These are phyloP conservation scores for Dendronephthya gigantea DNA, from an alignment of 64 coral and sea anemone genomes.

Conservation along the genomic window DNA sequence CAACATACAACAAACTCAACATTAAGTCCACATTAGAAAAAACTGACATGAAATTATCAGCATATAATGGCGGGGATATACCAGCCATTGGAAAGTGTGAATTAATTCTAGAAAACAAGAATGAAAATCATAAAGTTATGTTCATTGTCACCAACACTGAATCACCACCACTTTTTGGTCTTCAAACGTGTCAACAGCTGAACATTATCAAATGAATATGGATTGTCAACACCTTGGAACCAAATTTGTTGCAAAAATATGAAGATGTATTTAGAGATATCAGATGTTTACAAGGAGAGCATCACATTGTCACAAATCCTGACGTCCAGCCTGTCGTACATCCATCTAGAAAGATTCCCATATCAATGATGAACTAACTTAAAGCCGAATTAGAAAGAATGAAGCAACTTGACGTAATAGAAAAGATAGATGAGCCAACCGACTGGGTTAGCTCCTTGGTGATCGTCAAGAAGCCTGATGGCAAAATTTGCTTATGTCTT, in stretches of 20 bases:
- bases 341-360: conserved; percentile 35
- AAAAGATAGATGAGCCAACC: neutral
- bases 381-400: conserved; percentile 29
- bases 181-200: neutral
- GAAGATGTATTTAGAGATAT: neutral
- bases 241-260: neutral
- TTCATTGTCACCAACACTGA: neutral
- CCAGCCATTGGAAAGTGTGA: neutral
- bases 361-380: conserved; percentile 27
- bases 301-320: neutral
- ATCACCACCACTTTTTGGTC: too few relatives aligned
- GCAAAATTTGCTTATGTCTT: conserved; percentile 17
- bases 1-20: neutral
- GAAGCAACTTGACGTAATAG: neutral
- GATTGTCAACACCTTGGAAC: neutral
- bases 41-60: conserved; percentile 15
- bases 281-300: conserved; percentile 7
- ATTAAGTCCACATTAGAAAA: neutral
- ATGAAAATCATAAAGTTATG: neutral
- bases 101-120: conserved; percentile 11
- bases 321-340: conserved; percentile 22
- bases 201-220: neutral
- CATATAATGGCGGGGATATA: neutral
- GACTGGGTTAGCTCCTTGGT: conserved; percentile 34
- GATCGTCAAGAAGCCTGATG: neutral